A percentile compares a stretch with the other conserved stretches of the same genome.
Evolutionary conservation across 2,888 invertebrate genomes (phyloP).

Genomic region (Ormyrus pomaceus): DNA sequence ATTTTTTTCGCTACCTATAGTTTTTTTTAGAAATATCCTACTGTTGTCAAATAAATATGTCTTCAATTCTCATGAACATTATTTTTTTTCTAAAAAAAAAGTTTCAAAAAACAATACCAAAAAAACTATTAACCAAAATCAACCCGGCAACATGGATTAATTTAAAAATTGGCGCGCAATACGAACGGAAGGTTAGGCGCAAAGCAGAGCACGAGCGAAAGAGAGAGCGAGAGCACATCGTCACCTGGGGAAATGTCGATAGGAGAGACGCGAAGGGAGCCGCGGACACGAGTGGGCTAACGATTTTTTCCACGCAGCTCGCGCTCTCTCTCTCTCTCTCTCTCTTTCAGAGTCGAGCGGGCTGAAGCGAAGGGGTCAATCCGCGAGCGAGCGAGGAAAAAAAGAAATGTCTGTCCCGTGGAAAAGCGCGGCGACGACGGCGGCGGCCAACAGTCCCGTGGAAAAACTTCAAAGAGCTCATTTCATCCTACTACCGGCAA

Average conservation of each 20-base stretch:
- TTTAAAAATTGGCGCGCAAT: conserved; percentile 16
- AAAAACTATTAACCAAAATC: too few species aligned
- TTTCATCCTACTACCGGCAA: conserved; percentile 9
- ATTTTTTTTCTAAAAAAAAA: too few species aligned
- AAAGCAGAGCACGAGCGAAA: neutral
- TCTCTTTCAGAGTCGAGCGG: neutral
- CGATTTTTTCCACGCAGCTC: conserved; percentile 50
- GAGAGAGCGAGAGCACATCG: neutral
- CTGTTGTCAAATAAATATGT: too few species aligned
- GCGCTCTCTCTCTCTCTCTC: conserved; percentile 60
- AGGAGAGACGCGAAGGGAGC: conserved; percentile 24
- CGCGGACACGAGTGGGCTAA: conserved; percentile 52
- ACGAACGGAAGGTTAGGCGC: conserved; percentile 6
- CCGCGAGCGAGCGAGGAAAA: conserved; percentile 36
- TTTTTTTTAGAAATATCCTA: too few species aligned
- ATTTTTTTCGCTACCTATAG: too few species aligned
- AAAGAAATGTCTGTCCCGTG: neutral
- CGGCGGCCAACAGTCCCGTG: conserved; percentile 13
- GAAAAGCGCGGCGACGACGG: neutral
- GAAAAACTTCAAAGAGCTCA: conserved; percentile 54
- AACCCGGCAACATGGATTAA: neutral
- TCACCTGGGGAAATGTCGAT: conserved; percentile 49
- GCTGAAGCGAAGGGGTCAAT: conserved; percentile 49
- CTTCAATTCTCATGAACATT: too few species aligned
- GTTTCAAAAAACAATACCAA: too few species aligned